Conservation (phyloP, 2,113 vertebrate genomes). For the Bombycilla garrulus region DNA sequence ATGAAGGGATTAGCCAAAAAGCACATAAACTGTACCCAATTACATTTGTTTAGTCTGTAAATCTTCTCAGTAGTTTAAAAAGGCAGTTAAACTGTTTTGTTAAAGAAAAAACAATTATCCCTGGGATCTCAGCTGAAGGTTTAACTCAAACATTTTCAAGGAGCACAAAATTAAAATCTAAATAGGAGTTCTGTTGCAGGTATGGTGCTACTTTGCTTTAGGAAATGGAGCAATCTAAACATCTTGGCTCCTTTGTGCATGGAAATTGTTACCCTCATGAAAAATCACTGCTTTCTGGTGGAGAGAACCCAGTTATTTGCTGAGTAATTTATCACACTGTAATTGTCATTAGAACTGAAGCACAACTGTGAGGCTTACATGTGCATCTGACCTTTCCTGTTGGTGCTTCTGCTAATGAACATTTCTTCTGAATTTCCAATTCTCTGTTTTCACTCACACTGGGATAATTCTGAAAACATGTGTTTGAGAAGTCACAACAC, state of each 20-base stretch:
- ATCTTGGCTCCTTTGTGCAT: neutral
- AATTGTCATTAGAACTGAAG: neutral
- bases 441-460: neutral
- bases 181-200: neutral
- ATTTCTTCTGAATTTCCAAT: neutral
- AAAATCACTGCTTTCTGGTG: neutral
- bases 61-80: conserved; percentile 27
- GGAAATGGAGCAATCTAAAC: neutral
- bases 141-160: neutral
- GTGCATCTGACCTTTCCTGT: neutral
- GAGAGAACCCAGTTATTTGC: neutral
- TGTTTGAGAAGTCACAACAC: neutral
- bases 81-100: conserved; percentile 37
- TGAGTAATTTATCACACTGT: neutral
- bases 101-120: conserved; percentile 34
- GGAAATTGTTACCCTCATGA: neutral
- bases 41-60: conserved; percentile 48
- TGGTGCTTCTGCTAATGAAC: neutral
- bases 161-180: neutral
- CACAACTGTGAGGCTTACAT: neutral
- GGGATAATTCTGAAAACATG: neutral
- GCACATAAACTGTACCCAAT: neutral
- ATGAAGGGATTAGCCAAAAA: conserved; percentile 24
- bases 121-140: neutral
- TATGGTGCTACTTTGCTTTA: neutral